Evolutionary conservation across 2,113 vertebrate genomes (phyloP), one percentile per base, ranked within the genome.

Genomic region (Bufo bufo): DNA sequence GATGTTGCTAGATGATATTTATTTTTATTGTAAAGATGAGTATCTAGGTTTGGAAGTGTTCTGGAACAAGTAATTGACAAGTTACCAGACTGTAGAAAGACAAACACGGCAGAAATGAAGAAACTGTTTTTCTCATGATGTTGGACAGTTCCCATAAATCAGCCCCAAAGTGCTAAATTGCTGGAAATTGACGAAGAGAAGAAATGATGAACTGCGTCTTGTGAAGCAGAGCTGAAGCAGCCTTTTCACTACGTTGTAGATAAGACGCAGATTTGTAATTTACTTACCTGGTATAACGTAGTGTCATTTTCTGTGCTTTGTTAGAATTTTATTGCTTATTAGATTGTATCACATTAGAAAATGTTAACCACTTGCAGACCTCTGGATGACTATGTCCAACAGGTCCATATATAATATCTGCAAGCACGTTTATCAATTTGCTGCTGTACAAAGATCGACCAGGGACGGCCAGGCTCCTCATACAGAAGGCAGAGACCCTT

Each of bases 131-230:
- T 79, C 69, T 87, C 45, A 63, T 66, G 56, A 89, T 90, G 85
- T 85, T 19, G 77, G 89, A 90, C 69, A 90, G 33, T 77, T 8
- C 66, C 75, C 72, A 72, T 90, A 90, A 92, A 88, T 90, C 61
- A 17, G 80, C 3, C 19, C 71, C 52, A 87, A 3, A 61, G 59
- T 82, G 66, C 90, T 87, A 49, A 10, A 20, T 50, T 89, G 14
- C n/a, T 78, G 65, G 52, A 50, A 77, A 56, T 90, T 11, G 4
- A 85, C 83, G 89, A 78, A 14, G 6, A 65, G 54, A 86, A 89
- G 72, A 90, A 84, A 84, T 91, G 82, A 89, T 81, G 74, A 89
- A 50, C 77, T 82, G n/a, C 23, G 84, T 66, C 66, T 74, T 54
- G 9, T 84, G 6, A 90, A 84, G 6, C 52, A 58, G 54, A 4